phyloP scores from a whole-genome alignment of 1,140 invertebrate genomes.

The Asbolus verrucosus region DNA sequence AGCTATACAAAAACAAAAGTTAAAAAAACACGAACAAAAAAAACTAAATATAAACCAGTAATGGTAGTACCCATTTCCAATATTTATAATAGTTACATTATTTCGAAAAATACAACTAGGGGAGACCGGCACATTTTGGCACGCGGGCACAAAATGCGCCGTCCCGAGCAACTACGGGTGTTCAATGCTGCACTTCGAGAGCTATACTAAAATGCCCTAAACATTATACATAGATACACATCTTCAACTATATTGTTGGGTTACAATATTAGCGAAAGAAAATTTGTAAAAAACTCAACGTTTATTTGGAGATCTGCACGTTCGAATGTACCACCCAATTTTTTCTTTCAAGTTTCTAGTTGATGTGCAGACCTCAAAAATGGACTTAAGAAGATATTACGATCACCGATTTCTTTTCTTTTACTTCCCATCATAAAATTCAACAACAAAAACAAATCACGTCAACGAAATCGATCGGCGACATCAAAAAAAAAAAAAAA shows the following conservation, averaged over 20 bases:
- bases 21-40: constrained; percentile 16
- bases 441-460: constrained; percentile 37
- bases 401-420: constrained; percentile 12
- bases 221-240: constrained; percentile 43
- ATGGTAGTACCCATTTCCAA: constrained; percentile 46
- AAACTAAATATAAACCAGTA: constrained; percentile 46
- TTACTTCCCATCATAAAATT: constrained; percentile 4
- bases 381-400: too few relatives aligned
- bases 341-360: too few relatives aligned
- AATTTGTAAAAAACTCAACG: constrained; percentile 14
- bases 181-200: constrained; percentile 45
- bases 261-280: constrained; percentile 43
- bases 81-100: constrained; percentile 48
- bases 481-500: constrained; percentile 8
- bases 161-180: constrained; percentile 44
- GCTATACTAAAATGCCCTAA: constrained; percentile 51
- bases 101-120: constrained; percentile 46
- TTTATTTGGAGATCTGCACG: not conserved
- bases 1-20: constrained; percentile 20
- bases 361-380: too few relatives aligned
- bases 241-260: constrained; percentile 40
- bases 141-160: constrained; percentile 6
- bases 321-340: too few relatives aligned
- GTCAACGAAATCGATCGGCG: not conserved
- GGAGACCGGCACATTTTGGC: constrained; percentile 18